Base-by-base conservation (phyloP, 2,888 invertebrate genomes). In the Mamestra brassicae region DNA sequence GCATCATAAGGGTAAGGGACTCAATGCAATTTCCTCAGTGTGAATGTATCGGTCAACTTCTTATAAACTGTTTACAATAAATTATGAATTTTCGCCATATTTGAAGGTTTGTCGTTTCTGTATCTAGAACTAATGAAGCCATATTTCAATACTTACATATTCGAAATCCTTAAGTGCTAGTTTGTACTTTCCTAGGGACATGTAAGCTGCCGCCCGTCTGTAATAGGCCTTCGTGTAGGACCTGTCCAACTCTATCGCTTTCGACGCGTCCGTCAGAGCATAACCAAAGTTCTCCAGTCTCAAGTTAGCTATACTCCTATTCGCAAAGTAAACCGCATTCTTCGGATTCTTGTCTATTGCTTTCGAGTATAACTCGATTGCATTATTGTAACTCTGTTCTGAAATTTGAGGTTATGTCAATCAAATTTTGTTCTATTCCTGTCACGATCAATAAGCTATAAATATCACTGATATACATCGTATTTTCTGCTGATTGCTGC, bases 101-200 rank as follows among this genome's bases (percentile, higher is more conserved):
- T 17, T 6, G 2, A 52, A 52, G 6, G 52, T 13, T 4, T 4
- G 10, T 45, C 42, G 11, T 42, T 54, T 10, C 15, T 54, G 38
- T 38, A 47, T 3, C 1, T 26, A 36, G 17, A 6, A 67, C 0
- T 15, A 17, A 15, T 38, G 0, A 58, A 70, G n/a, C 6, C 26
- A 13, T n/a, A 45, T 45, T 60, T 42, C 11, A 67, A 78, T 91
- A 97, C 97, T 97, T 96, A 99, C 99, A 94, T 98, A 98, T 97
- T 99, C 99, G 97, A 99, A 99, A 97, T 99, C 99, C 94, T 98
- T 98, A 85, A 99, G 97, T 13, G 99, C 99, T 95, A 98, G 97
- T 96, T 99, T 99, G 95, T 99, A 99, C 97, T 99, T 99, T 86
- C 99, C 99, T 91, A 99, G 95, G 45, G 99, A 99, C 99, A 99